These are phyloP conservation scores for Falco biarmicus DNA, from an alignment of 2,797 vertebrate species.

Conservation along the genomic window DNA sequence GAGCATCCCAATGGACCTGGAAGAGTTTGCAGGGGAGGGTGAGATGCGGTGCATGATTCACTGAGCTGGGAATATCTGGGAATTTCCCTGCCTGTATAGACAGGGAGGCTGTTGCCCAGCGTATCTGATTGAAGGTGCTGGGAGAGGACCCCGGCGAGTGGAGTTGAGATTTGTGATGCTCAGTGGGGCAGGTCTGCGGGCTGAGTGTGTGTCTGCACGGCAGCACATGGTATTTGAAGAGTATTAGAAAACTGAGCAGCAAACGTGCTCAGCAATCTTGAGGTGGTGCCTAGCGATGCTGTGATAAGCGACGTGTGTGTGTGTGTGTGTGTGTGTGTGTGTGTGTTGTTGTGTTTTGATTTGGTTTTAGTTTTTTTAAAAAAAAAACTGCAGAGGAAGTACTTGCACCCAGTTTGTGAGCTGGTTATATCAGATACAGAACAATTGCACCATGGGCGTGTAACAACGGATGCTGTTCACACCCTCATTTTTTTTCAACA, in stretches of 20 bases:
- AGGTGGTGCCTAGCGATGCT: constrained; percentile 20
- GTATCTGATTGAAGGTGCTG: fast-evolving
- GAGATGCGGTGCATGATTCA: background rate
- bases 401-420: constrained; percentile 11
- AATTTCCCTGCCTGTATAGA: background rate
- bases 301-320: constrained; percentile 8
- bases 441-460: constrained; percentile 47
- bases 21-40: background rate
- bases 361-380: background rate
- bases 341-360: constrained; percentile 51
- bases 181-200: background rate
- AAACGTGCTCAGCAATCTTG: background rate
- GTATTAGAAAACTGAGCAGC: background rate
- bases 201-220: background rate
- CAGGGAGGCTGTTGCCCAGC: background rate
- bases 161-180: background rate
- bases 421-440: constrained; percentile 51
- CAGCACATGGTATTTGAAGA: background rate
- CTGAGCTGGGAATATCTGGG: background rate
- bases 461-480: constrained; percentile 69
- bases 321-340: too few species aligned
- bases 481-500: constrained; percentile 52
- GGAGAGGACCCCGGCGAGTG: background rate
- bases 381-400: constrained; percentile 52
- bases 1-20: background rate